A percentile compares a stretch with the other conserved stretches of the same genome.
Evolutionary conservation across 2,888 invertebrate genomes (phyloP).

Genomic region (Pseudococcus viburni): DNA sequence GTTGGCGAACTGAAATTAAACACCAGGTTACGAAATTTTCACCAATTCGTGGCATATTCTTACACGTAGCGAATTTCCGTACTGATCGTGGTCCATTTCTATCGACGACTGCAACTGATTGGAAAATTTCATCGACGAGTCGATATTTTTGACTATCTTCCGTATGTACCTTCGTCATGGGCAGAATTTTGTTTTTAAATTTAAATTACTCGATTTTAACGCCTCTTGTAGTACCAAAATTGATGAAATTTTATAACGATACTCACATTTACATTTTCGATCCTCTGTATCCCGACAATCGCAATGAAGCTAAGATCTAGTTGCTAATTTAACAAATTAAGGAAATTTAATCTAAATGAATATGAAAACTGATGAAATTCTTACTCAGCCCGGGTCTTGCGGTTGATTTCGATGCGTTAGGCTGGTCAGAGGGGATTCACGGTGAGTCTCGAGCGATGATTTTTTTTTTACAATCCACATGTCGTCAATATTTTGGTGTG

Average conservation of each 20-base stretch:
- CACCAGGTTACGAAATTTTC: neutral
- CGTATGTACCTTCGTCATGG: neutral
- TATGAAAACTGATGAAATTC: neutral
- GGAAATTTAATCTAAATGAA: neutral
- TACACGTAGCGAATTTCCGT: constrained; percentile 1
- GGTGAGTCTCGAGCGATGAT: too few species aligned
- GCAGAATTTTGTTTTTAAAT: neutral
- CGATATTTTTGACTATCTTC: neutral
- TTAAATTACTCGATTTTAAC: neutral
- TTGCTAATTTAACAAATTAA: neutral
- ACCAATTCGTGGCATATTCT: neutral
- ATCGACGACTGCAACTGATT: neutral
- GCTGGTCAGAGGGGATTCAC: neutral
- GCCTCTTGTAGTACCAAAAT: too few species aligned
- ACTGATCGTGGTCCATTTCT: neutral
- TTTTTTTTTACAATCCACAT: neutral
- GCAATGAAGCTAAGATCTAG: neutral
- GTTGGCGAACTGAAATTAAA: neutral
- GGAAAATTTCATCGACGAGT: neutral
- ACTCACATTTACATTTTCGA: neutral
- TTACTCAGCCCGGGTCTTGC: neutral
- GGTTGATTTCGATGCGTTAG: neutral
- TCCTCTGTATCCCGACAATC: neutral
- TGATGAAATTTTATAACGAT: neutral
- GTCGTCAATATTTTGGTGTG: constrained; percentile 40